These are phyloP conservation scores for Sitta europaea DNA, from an alignment of 2,113 vertebrate species.

Conservation along the genomic window DNA sequence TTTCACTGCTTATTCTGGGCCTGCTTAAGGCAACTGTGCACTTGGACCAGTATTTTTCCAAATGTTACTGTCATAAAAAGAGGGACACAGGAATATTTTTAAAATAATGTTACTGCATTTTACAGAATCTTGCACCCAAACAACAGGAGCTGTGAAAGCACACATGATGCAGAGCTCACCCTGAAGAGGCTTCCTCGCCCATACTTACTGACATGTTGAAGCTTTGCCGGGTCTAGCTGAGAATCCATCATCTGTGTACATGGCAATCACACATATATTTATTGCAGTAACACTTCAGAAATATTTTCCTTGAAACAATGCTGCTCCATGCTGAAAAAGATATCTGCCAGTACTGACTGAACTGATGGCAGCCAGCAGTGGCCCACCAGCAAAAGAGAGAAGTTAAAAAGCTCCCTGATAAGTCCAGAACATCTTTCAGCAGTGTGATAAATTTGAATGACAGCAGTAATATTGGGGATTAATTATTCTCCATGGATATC, in stretches of 20 bases:
- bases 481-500: slow-evolving; percentile 36
- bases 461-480: slow-evolving; percentile 57
- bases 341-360: neutral
- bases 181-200: neutral
- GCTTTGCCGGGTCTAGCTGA: neutral
- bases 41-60: neutral
- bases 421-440: neutral
- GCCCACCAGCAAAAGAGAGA: neutral
- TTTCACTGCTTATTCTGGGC: neutral
- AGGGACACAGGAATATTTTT: neutral
- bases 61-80: neutral
- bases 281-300: neutral
- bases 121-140: neutral
- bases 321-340: neutral
- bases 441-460: slow-evolving; percentile 58
- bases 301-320: neutral
- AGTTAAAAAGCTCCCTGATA: neutral
- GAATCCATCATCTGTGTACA: neutral
- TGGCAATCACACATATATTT: neutral
- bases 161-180: neutral
- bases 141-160: neutral
- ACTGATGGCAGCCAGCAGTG: neutral
- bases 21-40: neutral
- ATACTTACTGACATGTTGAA: neutral
- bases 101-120: neutral